These are phyloP conservation scores for Drosophila eugracilis DNA, from an alignment of 1,140 invertebrate species.

Conservation along the genomic window DNA sequence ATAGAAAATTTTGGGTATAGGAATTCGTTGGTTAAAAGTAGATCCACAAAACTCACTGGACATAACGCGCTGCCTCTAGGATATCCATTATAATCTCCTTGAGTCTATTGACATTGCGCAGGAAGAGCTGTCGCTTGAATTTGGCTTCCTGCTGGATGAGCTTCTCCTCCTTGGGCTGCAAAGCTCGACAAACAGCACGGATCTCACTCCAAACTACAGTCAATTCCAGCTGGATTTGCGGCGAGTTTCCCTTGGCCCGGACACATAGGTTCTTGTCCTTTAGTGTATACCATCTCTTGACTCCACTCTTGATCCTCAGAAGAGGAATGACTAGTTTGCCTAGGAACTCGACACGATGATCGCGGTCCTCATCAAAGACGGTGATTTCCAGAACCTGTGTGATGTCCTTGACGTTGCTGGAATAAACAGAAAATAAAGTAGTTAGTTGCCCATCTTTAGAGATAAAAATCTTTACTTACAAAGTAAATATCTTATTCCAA, in stretches of 20 bases:
- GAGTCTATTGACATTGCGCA: constrained; percentile 96
- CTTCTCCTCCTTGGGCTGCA: constrained; percentile 98
- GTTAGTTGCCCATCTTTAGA: neutral
- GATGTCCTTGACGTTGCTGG: constrained; percentile 98
- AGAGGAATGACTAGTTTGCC: constrained; percentile 97
- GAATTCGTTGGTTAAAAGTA: too few relatives aligned
- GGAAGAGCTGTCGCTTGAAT: constrained; percentile 97
- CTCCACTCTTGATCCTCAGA: constrained; percentile 94
- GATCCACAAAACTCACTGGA: constrained; percentile 88
- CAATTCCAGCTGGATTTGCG: constrained; percentile 96
- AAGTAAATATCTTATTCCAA: constrained; percentile 99
- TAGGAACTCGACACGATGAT: constrained; percentile 99
- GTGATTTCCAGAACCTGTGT: constrained; percentile 98
- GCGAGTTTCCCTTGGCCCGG: constrained; percentile 94
- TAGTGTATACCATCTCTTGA: constrained; percentile 97
- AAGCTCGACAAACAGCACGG: constrained; percentile 92
- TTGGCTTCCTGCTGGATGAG: constrained; percentile 97
- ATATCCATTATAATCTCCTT: constrained; percentile 95
- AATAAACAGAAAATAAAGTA: neutral
- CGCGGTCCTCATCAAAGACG: constrained; percentile 98
- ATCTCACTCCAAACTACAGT: constrained; percentile 96
- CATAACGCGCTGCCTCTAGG: constrained; percentile 94
- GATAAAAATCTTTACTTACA: constrained; percentile 89
- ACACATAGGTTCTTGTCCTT: constrained; percentile 97
- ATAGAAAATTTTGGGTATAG: too few relatives aligned